phyloP scores from a whole-genome alignment of 2,797 vertebrate species.

The Mallotus villosus region DNA sequence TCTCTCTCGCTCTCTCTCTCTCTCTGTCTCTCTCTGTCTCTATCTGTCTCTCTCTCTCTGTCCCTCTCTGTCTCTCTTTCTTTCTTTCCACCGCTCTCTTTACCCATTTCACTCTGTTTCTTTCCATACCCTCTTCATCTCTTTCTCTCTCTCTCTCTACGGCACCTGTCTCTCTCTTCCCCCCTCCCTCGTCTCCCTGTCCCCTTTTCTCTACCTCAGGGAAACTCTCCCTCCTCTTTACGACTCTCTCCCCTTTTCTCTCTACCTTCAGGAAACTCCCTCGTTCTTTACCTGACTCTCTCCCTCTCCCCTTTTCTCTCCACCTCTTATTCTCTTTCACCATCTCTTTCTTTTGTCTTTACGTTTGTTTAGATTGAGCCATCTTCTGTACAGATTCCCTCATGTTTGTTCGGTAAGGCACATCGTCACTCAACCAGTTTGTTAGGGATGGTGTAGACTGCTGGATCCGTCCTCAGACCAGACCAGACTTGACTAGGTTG shows the following conservation, averaged over 20 bases:
- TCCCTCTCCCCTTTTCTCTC: background rate
- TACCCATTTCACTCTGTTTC: no score
- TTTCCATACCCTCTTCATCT: no score
- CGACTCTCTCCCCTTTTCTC: background rate
- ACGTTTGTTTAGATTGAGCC: background rate
- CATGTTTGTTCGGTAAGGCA: background rate
- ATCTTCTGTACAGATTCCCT: background rate
- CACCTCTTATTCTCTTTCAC: background rate
- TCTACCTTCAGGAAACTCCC: background rate
- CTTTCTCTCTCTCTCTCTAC: no score
- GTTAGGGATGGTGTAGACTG: no score
- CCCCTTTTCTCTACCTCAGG: background rate
- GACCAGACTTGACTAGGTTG: background rate
- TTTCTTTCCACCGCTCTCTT: no score
- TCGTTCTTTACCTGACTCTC: background rate
- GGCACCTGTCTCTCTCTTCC: no score
- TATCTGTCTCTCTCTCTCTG: background rate
- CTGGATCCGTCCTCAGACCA: background rate
- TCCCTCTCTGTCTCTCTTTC: no score
- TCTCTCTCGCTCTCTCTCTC: conserved; percentile 1
- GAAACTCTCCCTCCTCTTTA: background rate
- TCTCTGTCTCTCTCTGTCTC: background rate
- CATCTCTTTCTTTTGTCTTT: background rate
- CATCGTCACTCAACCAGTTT: background rate
- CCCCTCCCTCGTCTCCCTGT: background rate